Evolutionary conservation across 2,888 invertebrate genomes (phyloP).

Genomic region (Cistogaster globosa): DNA sequence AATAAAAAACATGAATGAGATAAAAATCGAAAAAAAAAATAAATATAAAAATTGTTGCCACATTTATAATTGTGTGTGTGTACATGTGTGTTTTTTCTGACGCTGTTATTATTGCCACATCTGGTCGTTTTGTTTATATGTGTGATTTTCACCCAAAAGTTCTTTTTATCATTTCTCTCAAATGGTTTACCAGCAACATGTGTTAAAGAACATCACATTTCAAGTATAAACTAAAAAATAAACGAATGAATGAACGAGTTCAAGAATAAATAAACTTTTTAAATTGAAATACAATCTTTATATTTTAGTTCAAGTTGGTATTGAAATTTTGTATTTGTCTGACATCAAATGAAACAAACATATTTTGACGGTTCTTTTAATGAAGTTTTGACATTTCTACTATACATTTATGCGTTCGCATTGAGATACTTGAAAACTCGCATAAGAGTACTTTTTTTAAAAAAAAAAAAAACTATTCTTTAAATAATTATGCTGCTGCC

Average conservation of each 20-base stretch:
- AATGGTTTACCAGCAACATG: slow-evolving; percentile 67
- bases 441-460: not conserved
- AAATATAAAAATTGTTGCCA: slow-evolving; percentile 17
- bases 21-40: slow-evolving; percentile 31
- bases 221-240: not conserved
- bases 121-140: slow-evolving; percentile 34
- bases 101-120: slow-evolving; percentile 48
- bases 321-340: slow-evolving; percentile 23
- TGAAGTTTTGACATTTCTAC: slow-evolving; percentile 72
- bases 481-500: not conserved
- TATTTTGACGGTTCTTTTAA: slow-evolving; percentile 70
- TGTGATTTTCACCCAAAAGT: slow-evolving; percentile 38
- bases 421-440: not conserved
- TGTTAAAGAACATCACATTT: slow-evolving; percentile 60
- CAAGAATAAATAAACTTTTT: not conserved
- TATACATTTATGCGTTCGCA: slow-evolving; percentile 18
- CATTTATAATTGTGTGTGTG: not conserved
- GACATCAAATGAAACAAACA: slow-evolving; percentile 53
- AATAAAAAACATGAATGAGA: slow-evolving; percentile 7
- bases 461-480: not conserved
- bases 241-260: not conserved
- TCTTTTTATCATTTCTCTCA: slow-evolving; percentile 47
- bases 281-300: not conserved
- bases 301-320: not conserved
- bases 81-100: slow-evolving; percentile 6